Evolutionary conservation across 2,113 vertebrate genomes (phyloP).

Genomic region (Charadrius vociferus): DNA sequence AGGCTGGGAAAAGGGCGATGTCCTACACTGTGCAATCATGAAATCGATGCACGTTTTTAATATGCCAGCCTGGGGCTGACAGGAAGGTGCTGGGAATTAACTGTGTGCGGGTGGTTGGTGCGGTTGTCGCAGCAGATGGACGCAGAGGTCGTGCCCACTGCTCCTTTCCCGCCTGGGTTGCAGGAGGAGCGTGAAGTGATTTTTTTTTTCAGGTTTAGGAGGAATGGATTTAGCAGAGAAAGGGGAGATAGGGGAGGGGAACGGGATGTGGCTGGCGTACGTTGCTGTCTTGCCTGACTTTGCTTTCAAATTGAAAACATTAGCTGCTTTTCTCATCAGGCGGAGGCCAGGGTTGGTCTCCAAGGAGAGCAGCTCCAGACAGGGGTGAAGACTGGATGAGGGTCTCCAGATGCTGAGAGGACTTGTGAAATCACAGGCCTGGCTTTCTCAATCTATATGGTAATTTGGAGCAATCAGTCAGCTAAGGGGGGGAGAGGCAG

Average conservation of each 20-base stretch:
- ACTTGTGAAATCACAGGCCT: background rate
- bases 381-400: background rate
- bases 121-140: too few species aligned
- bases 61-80: background rate
- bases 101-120: background rate
- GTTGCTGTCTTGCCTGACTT: background rate
- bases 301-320: background rate
- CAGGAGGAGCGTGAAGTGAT: background rate
- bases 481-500: background rate
- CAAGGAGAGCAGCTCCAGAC: background rate
- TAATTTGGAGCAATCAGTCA: background rate
- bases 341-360: background rate
- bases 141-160: background rate
- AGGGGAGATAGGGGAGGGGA: too few species aligned
- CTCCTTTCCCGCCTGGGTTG: background rate
- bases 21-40: accelerated
- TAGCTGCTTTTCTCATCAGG: background rate
- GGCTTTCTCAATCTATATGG: background rate
- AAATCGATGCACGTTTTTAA: background rate
- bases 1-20: background rate
- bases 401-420: background rate
- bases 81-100: background rate
- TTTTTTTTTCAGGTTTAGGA: background rate
- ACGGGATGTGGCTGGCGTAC: background rate
- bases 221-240: background rate